Base-by-base conservation (phyloP, 30 jellyfish, hydroid and myxozoan species). In the Sanderia malayensis region DNA sequence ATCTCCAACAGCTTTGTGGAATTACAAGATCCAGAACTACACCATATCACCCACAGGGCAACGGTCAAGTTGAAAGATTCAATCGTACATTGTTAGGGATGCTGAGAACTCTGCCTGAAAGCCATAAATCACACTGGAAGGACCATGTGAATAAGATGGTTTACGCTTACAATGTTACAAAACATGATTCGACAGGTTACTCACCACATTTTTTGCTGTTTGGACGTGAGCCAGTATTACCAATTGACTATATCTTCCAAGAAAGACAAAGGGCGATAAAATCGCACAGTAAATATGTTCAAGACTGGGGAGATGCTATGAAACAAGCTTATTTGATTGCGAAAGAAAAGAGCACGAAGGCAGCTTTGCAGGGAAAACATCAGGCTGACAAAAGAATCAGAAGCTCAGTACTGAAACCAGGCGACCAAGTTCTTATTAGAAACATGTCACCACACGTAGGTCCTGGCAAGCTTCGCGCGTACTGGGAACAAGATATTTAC, bases 131-230 rank as follows among this genome's bases (percentile, higher is more conserved):
- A n/a, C n/a, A n/a, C 32, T n/a, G n/a, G n/a, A n/a, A n/a, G n/a
- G n/a, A n/a, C n/a, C n/a, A n/a, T n/a, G n/a, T n/a, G n/a, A n/a
- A 76, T 32, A 76, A 61, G 9, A 24, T 76, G 0, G 61, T 44
- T 1, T 2, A 44, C 24, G 81, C 87, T 0, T 76, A 76, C 20
- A 76, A 62, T 49, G 19, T n/a, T 18, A 58, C 82, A 4, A 58
- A 24, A 23, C 72, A 74, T 37, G 67, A 58, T 24, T 6, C 80
- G 8, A 74, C 86, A 1, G 86, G 86, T 24, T 74, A 57, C 52
- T 57, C 80, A 1, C 86, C 86, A 11, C 41, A 57, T 28, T 61
- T 31, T 24, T 23, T 74, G 27, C 11, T 74, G 82, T 74, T 74
- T 74, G 86, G 82, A 7, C 17, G 87, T 26, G 27, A 75, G 9